Percentiles rank a stretch among this genome's conserved stretches.
Evolutionary conservation across 2,888 invertebrate species (phyloP).

Genomic region (Fissipunctia ypsillon): DNA sequence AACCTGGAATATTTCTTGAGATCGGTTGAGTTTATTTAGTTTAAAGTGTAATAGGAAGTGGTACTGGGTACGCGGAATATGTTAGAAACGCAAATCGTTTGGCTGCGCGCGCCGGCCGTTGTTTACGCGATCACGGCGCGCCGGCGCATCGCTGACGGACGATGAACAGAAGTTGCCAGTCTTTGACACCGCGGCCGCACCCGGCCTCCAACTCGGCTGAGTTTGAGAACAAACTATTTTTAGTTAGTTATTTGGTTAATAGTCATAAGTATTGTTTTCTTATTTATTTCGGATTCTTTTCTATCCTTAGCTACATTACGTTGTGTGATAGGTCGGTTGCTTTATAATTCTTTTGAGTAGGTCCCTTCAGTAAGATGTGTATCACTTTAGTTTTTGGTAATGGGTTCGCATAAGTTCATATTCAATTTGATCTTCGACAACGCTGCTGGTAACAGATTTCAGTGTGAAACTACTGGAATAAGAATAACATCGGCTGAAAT

Average conservation of each 20-base stretch:
- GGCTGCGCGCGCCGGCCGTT: slow-evolving; percentile 72
- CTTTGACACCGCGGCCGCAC: slow-evolving; percentile 84
- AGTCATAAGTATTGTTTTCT: slow-evolving; percentile 72
- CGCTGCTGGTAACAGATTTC: background rate
- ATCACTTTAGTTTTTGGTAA: slow-evolving; percentile 1
- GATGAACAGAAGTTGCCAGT: slow-evolving; percentile 81
- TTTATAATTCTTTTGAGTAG: background rate
- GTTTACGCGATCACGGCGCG: slow-evolving; percentile 82
- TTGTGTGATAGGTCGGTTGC: background rate
- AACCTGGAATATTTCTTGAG: slow-evolving; percentile 17
- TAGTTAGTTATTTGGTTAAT: slow-evolving; percentile 68
- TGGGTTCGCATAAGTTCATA: background rate
- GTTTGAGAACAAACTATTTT: slow-evolving; percentile 77
- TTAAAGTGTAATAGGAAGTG: slow-evolving; percentile 65
- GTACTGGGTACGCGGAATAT: slow-evolving; percentile 71
- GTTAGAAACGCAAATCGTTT: slow-evolving; percentile 84
- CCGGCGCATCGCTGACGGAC: slow-evolving; percentile 80
- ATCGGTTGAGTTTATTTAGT: slow-evolving; percentile 33
- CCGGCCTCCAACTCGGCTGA: slow-evolving; percentile 76
- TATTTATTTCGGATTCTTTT: slow-evolving; percentile 37
- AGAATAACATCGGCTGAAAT: background rate
- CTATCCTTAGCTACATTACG: background rate
- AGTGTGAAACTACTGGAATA: background rate
- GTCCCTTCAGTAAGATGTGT: background rate
- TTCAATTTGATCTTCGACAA: background rate